These are phyloP conservation scores for Pangasius mekongensis DNA, from an alignment of 2,797 vertebrate species.

Conservation along the genomic window DNA sequence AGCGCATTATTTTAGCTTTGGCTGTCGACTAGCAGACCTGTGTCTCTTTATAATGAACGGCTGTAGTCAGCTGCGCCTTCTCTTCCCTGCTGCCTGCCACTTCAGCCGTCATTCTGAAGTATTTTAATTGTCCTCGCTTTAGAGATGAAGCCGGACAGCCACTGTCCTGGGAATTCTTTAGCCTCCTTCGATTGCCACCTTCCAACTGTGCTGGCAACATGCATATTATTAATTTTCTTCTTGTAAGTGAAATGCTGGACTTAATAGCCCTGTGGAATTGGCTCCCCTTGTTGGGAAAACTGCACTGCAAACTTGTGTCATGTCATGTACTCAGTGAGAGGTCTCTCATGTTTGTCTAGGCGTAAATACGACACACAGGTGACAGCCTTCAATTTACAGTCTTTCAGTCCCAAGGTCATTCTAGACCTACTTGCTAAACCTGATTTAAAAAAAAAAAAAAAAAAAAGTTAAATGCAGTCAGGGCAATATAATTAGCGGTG, in stretches of 20 bases:
- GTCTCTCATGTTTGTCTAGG: not conserved
- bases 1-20: conserved; percentile 52
- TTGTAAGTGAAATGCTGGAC: conserved; percentile 25
- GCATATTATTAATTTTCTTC: conserved; percentile 2
- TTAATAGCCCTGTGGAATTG: conserved; percentile 7
- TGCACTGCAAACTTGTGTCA: not conserved
- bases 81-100: conserved; percentile 43
- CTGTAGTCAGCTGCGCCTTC: conserved; percentile 53
- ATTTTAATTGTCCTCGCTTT: conserved; percentile 65
- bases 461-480: not conserved
- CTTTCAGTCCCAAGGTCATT: not conserved
- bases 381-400: not conserved
- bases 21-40: conserved; percentile 52
- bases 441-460: not conserved
- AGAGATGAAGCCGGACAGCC: conserved; percentile 52
- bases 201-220: conserved; percentile 17
- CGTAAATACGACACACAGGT: not conserved
- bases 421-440: not conserved
- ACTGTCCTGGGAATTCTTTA: conserved; percentile 10
- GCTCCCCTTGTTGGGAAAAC: not conserved
- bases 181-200: conserved; percentile 17
- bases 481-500: not conserved
- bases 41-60: conserved; percentile 62
- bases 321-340: not conserved
- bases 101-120: conserved; percentile 54